phyloP scores from a whole-genome alignment of 2,888 invertebrate genomes.

The Drosophila quasianomalipes region DNA sequence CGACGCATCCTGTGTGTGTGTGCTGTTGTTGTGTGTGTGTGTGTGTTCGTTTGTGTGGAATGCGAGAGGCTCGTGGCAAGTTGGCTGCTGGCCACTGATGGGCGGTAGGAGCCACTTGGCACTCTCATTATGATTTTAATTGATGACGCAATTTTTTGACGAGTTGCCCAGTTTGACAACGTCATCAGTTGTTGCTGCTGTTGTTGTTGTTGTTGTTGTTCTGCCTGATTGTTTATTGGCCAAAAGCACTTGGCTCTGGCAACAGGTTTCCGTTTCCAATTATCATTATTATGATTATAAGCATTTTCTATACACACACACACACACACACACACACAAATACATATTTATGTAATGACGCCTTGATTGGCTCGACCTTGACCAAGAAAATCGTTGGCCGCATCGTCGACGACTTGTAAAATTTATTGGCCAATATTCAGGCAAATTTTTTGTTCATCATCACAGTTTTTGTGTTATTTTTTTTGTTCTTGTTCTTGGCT shows the following conservation, averaged over 20 bases:
- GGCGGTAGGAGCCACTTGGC: constrained; percentile 62
- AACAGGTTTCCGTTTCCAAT: constrained; percentile 78
- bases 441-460: constrained; percentile 34
- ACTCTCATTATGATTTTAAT: constrained; percentile 81
- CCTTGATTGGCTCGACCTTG: constrained; percentile 70
- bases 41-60: constrained; percentile 57
- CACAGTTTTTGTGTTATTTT: background rate
- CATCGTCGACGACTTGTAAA: constrained; percentile 72
- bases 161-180: constrained; percentile 81
- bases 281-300: constrained; percentile 64
- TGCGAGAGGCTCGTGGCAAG: constrained; percentile 57
- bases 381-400: constrained; percentile 62
- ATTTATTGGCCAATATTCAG: constrained; percentile 81
- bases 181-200: constrained; percentile 57
- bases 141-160: constrained; percentile 83
- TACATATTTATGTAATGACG: constrained; percentile 59
- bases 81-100: constrained; percentile 73
- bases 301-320: constrained; percentile 25
- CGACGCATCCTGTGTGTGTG: constrained; percentile 51
- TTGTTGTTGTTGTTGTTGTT: background rate
- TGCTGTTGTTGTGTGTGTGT: constrained; percentile 40
- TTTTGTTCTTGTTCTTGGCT: constrained; percentile 28
- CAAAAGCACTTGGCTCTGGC: constrained; percentile 58
- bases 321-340: constrained; percentile 15
- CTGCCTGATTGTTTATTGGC: constrained; percentile 78